A percentile compares a stretch with the other conserved stretches of the same genome.
Conservation (phyloP, 1,140 invertebrate genomes). For the Teleopsis dalmanni region DNA sequence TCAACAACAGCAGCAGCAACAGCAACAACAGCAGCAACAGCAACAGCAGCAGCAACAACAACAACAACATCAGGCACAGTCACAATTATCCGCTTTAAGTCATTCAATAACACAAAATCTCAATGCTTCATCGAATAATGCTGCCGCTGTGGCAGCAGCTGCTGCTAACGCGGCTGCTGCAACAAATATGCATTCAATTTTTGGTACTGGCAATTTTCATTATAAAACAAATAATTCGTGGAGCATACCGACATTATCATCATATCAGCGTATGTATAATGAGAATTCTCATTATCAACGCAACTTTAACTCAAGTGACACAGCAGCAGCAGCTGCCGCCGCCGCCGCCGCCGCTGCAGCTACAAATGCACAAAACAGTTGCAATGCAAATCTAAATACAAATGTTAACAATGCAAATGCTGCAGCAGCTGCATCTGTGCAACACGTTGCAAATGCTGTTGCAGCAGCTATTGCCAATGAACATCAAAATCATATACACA, state of each 20-base stretch:
- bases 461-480: conserved; percentile 37
- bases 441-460: conserved; percentile 38
- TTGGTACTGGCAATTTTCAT: conserved; percentile 40
- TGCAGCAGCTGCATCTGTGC: conserved; percentile 22
- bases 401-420: conserved; percentile 4
- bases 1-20: conserved; percentile 13
- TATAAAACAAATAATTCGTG: conserved; percentile 42
- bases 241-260: conserved; percentile 31
- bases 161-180: conserved; percentile 11
- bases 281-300: conserved; percentile 39
- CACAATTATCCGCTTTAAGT: conserved; percentile 18
- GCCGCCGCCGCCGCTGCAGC: not conserved
- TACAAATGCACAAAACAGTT: not conserved
- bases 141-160: conserved; percentile 21
- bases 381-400: not conserved
- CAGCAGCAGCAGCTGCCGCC: not conserved
- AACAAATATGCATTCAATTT: conserved; percentile 37
- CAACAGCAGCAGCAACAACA: conserved; percentile 28
- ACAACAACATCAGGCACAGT: conserved; percentile 24
- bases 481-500: conserved; percentile 37
- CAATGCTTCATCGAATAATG: conserved; percentile 5
- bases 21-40: conserved; percentile 22
- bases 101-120: conserved; percentile 22
- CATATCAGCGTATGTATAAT: conserved; percentile 36
- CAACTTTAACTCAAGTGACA: conserved; percentile 17